A percentile compares a stretch with the other conserved stretches of the same genome.
Conservation (phyloP, 1,140 invertebrate genomes). For the Platorchestia sp. region DNA sequence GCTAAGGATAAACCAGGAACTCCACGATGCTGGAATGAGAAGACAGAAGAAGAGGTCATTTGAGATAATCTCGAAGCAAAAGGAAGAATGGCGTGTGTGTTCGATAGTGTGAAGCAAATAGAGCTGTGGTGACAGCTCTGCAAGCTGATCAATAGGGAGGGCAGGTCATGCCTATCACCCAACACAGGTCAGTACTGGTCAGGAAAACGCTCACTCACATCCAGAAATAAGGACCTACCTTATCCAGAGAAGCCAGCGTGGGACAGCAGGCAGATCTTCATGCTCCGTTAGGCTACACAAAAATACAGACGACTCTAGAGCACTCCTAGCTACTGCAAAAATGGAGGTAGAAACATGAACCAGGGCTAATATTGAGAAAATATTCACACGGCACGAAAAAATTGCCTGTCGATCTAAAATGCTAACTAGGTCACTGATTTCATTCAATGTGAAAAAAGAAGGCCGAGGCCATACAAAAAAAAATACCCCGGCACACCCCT, state of each 20-base stretch:
- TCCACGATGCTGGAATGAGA: not conserved
- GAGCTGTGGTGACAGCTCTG: slow-evolving; percentile 22
- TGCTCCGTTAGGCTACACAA: slow-evolving; percentile 34
- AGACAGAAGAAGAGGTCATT: not conserved
- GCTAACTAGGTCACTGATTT: not conserved
- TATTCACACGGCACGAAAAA: not conserved
- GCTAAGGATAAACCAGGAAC: not conserved
- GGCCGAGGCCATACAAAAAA: not conserved
- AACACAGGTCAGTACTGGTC: not conserved
- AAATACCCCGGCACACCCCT: slow-evolving; percentile 17
- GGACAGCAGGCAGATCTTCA: not conserved
- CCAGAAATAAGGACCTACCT: not conserved
- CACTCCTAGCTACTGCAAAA: not conserved
- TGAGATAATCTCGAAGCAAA: not conserved
- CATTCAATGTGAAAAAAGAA: not conserved
- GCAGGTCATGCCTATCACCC: not conserved
- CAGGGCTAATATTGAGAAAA: not conserved
- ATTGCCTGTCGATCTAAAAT: not conserved
- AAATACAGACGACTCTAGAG: not conserved
- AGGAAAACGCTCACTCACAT: not conserved
- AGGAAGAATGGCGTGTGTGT: not conserved
- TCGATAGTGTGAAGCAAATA: slow-evolving; percentile 31
- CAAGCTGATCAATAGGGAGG: slow-evolving; percentile 28
- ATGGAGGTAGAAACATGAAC: not conserved
- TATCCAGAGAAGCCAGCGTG: slow-evolving; percentile 1